phyloP scores from a whole-genome alignment of 1,140 invertebrate genomes.

The Microvelia longipes region DNA sequence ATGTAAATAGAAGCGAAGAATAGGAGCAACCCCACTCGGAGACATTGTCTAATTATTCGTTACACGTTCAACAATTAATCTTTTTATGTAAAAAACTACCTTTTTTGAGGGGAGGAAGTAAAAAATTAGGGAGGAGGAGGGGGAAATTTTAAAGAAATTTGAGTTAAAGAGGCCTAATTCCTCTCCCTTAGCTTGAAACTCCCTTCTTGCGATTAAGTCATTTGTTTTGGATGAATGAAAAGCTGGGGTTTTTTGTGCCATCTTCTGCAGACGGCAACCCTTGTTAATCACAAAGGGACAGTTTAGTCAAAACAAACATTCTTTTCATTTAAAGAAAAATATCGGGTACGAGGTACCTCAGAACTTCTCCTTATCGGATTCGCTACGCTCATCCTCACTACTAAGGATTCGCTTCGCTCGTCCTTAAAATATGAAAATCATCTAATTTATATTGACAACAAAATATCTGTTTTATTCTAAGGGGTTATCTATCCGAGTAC shows the following conservation, averaged over 20 bases:
- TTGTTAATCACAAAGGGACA: not conserved
- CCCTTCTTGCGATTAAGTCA: not conserved
- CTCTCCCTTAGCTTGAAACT: not conserved
- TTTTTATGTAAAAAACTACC: not conserved
- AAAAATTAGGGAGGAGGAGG: not conserved
- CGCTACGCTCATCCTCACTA: no score
- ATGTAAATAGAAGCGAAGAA: no score
- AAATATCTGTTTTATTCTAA: no score
- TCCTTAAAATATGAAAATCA: no score
- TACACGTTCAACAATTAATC: not conserved
- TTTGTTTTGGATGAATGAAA: not conserved
- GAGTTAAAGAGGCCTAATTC: not conserved
- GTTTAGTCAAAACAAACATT: not conserved
- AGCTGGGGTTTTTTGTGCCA: not conserved
- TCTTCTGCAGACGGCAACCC: not conserved
- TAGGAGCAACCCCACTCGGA: no score
- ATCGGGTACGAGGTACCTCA: no score
- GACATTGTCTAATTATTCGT: not conserved
- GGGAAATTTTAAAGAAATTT: not conserved
- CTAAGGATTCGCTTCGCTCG: no score
- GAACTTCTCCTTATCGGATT: no score
- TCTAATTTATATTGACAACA: no score
- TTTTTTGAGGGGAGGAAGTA: not conserved
- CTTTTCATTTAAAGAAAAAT: slow-evolving; percentile 12
- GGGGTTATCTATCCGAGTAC: no score